Base-by-base conservation (phyloP, 2,113 vertebrate genomes). In the Morone saxatilis region DNA sequence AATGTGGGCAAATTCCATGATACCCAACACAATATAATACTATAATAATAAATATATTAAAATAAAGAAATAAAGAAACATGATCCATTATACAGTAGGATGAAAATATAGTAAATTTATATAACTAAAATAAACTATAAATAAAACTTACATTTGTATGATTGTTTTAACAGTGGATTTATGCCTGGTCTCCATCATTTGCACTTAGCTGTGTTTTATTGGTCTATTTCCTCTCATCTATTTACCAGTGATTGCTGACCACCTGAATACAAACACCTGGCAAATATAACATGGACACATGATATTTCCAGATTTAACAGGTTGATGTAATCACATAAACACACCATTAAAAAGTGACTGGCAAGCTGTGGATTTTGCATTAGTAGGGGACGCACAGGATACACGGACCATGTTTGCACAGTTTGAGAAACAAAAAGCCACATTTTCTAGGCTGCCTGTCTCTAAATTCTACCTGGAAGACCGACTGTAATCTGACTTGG, bases 261-360 rank as follows among this genome's bases (percentile, higher is more conserved):
- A 80, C 36, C 56, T 81, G n/a, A 51, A 83, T 74, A 47, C 54
- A 75, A 80, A 50, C 79, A 84, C 66, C 36, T 83, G 81, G 69
- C 25, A 65, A 60, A 59, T 59, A 59, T 54, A 51, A 62, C 19
- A 66, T 5, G 2, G 51, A 48, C 54, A 67, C 47, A 25, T 78
- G 19, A 59, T 62, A 62, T 70, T 78, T 79, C 36, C 57, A 84
- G n/a, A 83, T 83, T 66, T 76, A 56, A 73, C 57, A 66, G 16
- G 48, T 36, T 83, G 71, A 67, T 61, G 54, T 51, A 63, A 71
- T 71, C 70, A 53, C 47, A 59, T 78, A 68, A 87, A 87, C 72
- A 85, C 72, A 54, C 48, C 48, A 50, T 76, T 72, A 60, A 60
- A 14, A 60, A 41, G 50, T 81, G 20, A 40, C 56, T 38, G 56